Conservation (phyloP, 1,140 invertebrate species). For the Heliconius melpomene region DNA sequence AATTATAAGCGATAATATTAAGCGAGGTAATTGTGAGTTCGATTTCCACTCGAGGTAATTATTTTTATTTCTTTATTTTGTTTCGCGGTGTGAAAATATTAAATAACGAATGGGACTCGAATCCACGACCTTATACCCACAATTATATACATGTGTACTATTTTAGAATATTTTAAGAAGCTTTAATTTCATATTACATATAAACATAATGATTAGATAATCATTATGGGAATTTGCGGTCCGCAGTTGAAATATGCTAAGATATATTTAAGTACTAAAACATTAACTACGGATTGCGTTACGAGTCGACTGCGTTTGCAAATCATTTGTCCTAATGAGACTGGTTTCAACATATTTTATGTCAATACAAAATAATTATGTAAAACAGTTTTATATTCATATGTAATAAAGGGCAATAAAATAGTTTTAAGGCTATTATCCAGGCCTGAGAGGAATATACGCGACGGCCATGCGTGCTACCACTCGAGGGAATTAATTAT, state of each 20-base stretch:
- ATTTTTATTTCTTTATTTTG: too few species aligned
- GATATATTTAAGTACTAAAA: constrained; percentile 10
- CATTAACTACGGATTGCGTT: not conserved
- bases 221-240: constrained; percentile 15
- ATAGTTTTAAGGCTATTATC: not conserved
- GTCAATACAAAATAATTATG: constrained; percentile 18
- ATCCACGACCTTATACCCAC: too few species aligned
- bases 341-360: constrained; percentile 19
- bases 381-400: not conserved
- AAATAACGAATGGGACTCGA: too few species aligned
- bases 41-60: not conserved
- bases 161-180: not conserved
- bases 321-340: constrained; percentile 22
- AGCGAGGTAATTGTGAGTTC: not conserved
- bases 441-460: too few species aligned
- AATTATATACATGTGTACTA: not conserved
- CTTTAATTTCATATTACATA: not conserved
- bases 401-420: not conserved
- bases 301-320: constrained; percentile 10
- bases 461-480: too few species aligned
- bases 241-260: not conserved
- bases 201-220: not conserved
- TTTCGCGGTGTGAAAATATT: too few species aligned
- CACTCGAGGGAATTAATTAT: too few species aligned
- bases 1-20: too few species aligned